These are phyloP conservation scores for Cosmia trapezina DNA, from an alignment of 2,888 invertebrate genomes.

Conservation along the genomic window DNA sequence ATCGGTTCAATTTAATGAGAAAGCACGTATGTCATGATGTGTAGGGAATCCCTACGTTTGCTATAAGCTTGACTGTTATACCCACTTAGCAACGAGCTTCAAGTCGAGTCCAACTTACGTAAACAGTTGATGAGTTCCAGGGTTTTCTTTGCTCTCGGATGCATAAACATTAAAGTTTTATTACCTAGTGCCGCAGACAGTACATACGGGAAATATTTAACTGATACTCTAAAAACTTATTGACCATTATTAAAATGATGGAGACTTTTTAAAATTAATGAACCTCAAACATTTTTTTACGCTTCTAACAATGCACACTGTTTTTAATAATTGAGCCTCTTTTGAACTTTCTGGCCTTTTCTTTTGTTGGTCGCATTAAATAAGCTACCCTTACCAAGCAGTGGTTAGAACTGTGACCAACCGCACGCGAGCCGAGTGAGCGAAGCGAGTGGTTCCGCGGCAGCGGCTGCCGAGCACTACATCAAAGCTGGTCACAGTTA, in stretches of 20 bases:
- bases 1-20: not conserved
- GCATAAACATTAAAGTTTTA: conserved; percentile 10
- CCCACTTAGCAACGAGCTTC: not conserved
- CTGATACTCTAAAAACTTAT: not conserved
- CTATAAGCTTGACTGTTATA: conserved; percentile 4
- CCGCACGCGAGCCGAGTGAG: too few relatives aligned
- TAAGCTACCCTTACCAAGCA: too few relatives aligned
- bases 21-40: too few relatives aligned
- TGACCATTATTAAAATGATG: not conserved
- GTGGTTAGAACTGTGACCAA: too few relatives aligned
- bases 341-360: too few relatives aligned
- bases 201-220: not conserved
- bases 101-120: conserved; percentile 27
- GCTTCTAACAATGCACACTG: not conserved
- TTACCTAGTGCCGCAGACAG: not conserved
- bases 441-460: too few relatives aligned
- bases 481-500: too few relatives aligned
- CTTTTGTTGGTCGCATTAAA: too few relatives aligned
- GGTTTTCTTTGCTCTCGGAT: not conserved
- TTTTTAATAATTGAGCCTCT: too few relatives aligned
- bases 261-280: not conserved
- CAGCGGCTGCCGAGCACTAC: too few relatives aligned
- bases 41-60: not conserved
- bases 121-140: conserved; percentile 18
- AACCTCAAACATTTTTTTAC: not conserved